Evolutionary conservation across 2,888 invertebrate genomes (phyloP).

Genomic region (Heteromurus nitidus): DNA sequence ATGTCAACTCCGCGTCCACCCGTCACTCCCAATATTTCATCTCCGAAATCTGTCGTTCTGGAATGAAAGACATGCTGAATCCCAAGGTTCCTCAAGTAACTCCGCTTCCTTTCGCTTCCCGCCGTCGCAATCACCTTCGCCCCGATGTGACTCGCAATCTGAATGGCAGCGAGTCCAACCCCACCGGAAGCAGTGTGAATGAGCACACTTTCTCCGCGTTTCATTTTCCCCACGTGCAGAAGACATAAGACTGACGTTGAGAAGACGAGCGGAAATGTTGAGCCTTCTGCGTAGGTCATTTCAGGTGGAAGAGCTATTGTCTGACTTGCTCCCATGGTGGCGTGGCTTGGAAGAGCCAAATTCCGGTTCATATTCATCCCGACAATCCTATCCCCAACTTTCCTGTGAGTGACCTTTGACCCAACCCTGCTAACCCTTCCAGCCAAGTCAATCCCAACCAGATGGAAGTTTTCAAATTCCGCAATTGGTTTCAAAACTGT

Average conservation of each 20-base stretch:
- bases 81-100: constrained; percentile 51
- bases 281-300: not conserved
- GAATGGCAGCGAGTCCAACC: constrained; percentile 42
- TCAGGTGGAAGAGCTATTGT: not conserved
- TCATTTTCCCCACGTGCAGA: not conserved
- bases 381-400: not conserved
- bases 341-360: constrained; percentile 2
- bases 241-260: constrained; percentile 14
- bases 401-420: constrained; percentile 76
- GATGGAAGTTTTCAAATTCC: not conserved
- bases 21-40: constrained; percentile 51
- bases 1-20: constrained; percentile 64
- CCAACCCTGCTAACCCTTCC: constrained; percentile 80
- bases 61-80: constrained; percentile 64
- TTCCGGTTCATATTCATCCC: not conserved
- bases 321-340: not conserved
- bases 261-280: constrained; percentile 27
- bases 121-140: constrained; percentile 62
- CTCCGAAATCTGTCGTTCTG: constrained; percentile 57
- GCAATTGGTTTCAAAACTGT: constrained; percentile 39
- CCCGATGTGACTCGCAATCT: constrained; percentile 38
- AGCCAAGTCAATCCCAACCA: constrained; percentile 83
- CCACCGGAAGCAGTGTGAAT: constrained; percentile 44
- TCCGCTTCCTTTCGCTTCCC: constrained; percentile 56
- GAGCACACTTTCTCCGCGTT: not conserved